phyloP scores from a whole-genome alignment of 1,140 invertebrate genomes.

The Ganaspis sp. region DNA sequence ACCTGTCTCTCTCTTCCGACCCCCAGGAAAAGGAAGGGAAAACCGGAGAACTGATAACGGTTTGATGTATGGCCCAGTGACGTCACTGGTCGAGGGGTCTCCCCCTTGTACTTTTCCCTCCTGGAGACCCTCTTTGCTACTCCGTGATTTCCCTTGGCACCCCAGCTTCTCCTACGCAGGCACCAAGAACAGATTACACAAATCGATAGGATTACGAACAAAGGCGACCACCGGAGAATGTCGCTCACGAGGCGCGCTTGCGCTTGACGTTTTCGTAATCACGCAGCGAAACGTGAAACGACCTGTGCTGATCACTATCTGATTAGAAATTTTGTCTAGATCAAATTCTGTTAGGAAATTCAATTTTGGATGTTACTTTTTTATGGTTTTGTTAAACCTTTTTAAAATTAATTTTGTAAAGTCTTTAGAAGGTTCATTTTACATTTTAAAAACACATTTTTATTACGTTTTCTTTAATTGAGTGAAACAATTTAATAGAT shows the following conservation, averaged over 20 bases:
- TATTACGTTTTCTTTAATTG: too few relatives aligned
- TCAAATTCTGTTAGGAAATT: neutral
- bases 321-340: conserved; percentile 43
- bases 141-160: conserved; percentile 24
- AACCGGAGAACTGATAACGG: conserved; percentile 65
- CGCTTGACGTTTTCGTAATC: conserved; percentile 61
- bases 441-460: too few relatives aligned
- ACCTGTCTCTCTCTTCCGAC: conserved; percentile 31
- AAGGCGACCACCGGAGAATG: conserved; percentile 62
- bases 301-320: conserved; percentile 56
- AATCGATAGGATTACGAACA: conserved; percentile 69
- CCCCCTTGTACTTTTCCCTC: conserved; percentile 41
- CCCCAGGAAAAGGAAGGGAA: conserved; percentile 51
- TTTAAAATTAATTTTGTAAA: too few relatives aligned
- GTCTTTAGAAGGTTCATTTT: too few relatives aligned
- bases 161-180: conserved; percentile 52
- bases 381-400: neutral
- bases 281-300: conserved; percentile 60
- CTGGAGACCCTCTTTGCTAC: conserved; percentile 13
- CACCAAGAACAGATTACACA: conserved; percentile 68
- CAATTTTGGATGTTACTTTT: neutral
- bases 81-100: conserved; percentile 66
- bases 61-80: conserved; percentile 70
- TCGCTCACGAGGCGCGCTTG: conserved; percentile 59
- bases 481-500: too few relatives aligned